Base-by-base conservation (phyloP, 2,797 vertebrate genomes). In the Luscinia luscinia region DNA sequence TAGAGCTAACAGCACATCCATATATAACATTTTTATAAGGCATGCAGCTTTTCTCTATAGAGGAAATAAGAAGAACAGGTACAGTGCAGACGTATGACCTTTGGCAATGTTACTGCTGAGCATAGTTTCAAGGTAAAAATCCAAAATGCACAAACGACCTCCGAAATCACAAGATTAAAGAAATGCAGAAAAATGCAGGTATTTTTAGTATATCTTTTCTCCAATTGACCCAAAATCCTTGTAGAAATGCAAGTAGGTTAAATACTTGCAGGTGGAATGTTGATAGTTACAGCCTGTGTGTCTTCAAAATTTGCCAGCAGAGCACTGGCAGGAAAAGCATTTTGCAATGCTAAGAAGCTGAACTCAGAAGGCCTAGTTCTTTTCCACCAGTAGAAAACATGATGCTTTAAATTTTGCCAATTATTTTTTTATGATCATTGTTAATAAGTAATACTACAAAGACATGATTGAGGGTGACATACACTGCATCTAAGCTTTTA, bases 391-490 rank as follows among this genome's bases (percentile, higher is more conserved):
- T 12, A 78, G 45, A 54, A 84, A 77, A 83, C 0, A 3, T 11
- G 36, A 57, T 82, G 80, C 41, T 88, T 93, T 84, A 86, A 62
- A 76, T 90, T 84, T 89, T 87, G 41, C 30, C 32, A 88, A 79
- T 96, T 95, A 93, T 23, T 94, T 93, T 96, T 96, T 96, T 16
- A 95, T 96, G 83, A 89, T 82, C 59, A 63, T 76, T 88, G 48
- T 95, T 93, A 95, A 95, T 96, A 94, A 93, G 77, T 95, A 91
- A 94, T 95, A 89, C 21, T 69, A 49, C 55, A 61, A 84, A 91
- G 86, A 90, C 67, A 61, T 83, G 81, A 89, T 90, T 91, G 77
- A 36, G 61, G 74, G 52, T 91, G 93, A 67, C 86, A 91, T 18
- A 72, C 28, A 46, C 69, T 81, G 85, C 80, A 82, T 90, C 85